Evolutionary conservation across 2,797 vertebrate species (phyloP).

Genomic region (Remorina albescens): DNA sequence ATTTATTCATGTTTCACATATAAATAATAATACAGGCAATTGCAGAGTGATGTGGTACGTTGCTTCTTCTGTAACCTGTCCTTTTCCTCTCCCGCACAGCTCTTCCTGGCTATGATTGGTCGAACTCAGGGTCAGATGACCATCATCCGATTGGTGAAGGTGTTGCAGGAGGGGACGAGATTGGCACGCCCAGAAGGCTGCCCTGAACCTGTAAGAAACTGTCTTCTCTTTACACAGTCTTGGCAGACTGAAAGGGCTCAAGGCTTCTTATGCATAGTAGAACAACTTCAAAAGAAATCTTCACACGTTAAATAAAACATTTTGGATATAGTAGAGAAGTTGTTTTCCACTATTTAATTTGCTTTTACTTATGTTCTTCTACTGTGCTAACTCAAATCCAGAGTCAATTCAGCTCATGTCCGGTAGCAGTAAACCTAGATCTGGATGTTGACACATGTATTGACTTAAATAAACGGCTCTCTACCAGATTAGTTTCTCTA

Average conservation of each 20-base stretch:
- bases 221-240: neutral
- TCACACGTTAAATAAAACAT: too few species aligned
- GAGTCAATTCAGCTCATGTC: too few species aligned
- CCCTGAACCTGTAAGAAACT: slow-evolving; percentile 85
- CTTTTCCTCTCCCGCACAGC: slow-evolving; percentile 74
- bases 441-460: too few species aligned
- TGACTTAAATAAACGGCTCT: too few species aligned
- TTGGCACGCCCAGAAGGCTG: slow-evolving; percentile 89
- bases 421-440: too few species aligned
- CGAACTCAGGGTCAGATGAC: slow-evolving; percentile 95
- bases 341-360: neutral
- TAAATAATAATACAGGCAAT: neutral
- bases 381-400: too few species aligned
- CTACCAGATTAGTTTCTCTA: neutral
- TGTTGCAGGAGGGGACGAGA: slow-evolving; percentile 89
- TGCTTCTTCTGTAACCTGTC: neutral
- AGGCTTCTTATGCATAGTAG: too few species aligned
- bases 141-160: slow-evolving; percentile 89
- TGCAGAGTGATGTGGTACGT: neutral
- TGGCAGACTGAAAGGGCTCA: too few species aligned
- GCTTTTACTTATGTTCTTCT: too few species aligned
- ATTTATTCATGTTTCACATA: neutral
- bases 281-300: too few species aligned
- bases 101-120: slow-evolving; percentile 93
- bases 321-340: too few species aligned